Evolutionary conservation across 2,113 vertebrate genomes (phyloP).

Genomic region (Monarcha castaneiventris): DNA sequence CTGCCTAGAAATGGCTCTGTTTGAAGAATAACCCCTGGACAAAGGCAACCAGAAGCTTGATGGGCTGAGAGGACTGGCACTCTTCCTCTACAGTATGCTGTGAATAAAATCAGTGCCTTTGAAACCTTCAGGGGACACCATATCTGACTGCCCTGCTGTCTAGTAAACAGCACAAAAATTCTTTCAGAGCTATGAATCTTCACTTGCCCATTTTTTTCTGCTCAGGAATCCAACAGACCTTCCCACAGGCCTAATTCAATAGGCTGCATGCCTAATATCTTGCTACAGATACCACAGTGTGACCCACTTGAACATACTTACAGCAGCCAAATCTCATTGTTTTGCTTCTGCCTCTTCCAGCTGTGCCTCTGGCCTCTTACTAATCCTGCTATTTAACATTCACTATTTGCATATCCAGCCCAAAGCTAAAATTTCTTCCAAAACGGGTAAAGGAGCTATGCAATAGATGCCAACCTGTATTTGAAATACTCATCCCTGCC

Average conservation of each 20-base stretch:
- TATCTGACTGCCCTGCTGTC: neutral
- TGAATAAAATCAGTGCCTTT: neutral
- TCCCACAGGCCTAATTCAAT: neutral
- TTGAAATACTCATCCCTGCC: neutral
- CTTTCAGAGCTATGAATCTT: neutral
- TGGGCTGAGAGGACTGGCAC: neutral
- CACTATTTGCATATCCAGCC: neutral
- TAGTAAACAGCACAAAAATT: neutral
- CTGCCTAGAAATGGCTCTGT: neutral
- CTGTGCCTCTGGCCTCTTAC: neutral
- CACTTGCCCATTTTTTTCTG: neutral
- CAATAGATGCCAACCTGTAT: neutral
- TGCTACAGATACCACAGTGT: neutral
- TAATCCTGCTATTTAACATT: neutral
- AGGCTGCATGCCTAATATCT: neutral
- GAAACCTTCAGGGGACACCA: neutral
- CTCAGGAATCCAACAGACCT: neutral
- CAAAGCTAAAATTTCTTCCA: neutral
- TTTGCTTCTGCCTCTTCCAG: neutral
- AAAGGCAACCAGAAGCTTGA: neutral
- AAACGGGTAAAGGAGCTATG: neutral
- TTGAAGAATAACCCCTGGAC: neutral
- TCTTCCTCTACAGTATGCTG: neutral
- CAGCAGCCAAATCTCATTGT: neutral
- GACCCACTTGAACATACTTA: neutral